Evolutionary conservation across 2,113 vertebrate genomes (phyloP).

Genomic region (Gorsachius goisagi): DNA sequence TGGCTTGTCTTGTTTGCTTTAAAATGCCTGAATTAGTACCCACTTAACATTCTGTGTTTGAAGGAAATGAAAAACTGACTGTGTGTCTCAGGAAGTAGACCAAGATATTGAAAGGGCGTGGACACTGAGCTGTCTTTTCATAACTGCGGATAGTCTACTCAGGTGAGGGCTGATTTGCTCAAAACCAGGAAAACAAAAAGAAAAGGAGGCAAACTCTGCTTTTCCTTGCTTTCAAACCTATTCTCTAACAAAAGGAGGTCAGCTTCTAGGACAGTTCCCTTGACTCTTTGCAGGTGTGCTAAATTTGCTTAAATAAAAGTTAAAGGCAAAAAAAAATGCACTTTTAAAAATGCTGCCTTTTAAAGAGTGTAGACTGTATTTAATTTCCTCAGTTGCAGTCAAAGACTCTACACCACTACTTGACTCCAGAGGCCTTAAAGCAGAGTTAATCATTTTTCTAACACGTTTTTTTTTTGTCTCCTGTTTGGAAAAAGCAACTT

Average conservation of each 20-base stretch:
- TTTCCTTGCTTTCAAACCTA: background rate
- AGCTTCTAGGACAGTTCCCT: background rate
- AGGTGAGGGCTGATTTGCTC: background rate
- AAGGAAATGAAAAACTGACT: background rate
- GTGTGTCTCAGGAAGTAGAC: background rate
- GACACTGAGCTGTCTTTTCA: background rate
- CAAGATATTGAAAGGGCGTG: background rate
- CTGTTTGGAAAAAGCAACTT: constrained; percentile 8
- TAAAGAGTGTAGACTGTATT: background rate
- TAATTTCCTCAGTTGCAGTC: constrained; percentile 16
- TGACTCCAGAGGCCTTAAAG: background rate
- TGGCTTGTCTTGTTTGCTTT: background rate
- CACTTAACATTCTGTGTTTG: background rate
- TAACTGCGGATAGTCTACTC: background rate
- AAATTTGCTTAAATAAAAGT: background rate
- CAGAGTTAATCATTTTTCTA: background rate
- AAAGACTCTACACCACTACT: background rate
- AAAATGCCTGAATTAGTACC: background rate
- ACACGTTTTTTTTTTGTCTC: background rate
- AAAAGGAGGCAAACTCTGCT: background rate
- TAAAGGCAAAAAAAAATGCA: background rate
- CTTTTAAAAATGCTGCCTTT: background rate
- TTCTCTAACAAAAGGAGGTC: background rate
- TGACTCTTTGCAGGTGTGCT: background rate
- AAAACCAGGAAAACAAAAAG: background rate